phyloP scores from a whole-genome alignment of 2,888 invertebrate genomes.

The Antheraea assamensis region DNA sequence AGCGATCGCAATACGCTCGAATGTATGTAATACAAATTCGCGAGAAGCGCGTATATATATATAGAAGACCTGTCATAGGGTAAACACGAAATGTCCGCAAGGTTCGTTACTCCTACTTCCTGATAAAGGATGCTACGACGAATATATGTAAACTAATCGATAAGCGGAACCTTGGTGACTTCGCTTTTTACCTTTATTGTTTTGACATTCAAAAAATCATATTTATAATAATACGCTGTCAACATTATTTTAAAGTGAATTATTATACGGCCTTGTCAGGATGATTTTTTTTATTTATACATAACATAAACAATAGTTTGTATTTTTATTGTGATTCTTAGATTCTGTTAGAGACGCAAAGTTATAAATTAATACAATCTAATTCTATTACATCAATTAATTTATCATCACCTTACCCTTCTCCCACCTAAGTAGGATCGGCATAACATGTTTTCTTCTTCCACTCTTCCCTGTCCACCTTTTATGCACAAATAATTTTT shows the following conservation, averaged over 20 bases:
- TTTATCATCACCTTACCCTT: too few relatives aligned
- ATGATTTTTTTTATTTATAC: slow-evolving; percentile 10
- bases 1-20: slow-evolving; percentile 51
- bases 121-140: slow-evolving; percentile 65
- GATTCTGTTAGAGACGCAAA: neutral
- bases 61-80: slow-evolving; percentile 57
- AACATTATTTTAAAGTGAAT: slow-evolving; percentile 16
- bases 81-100: slow-evolving; percentile 58
- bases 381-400: too few relatives aligned
- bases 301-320: slow-evolving; percentile 2
- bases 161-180: slow-evolving; percentile 60
- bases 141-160: slow-evolving; percentile 66
- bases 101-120: slow-evolving; percentile 70
- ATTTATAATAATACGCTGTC: slow-evolving; percentile 19
- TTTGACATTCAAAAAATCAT: slow-evolving; percentile 23
- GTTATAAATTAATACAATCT: neutral
- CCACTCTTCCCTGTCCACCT: too few relatives aligned
- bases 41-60: slow-evolving; percentile 61
- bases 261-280: slow-evolving; percentile 7
- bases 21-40: slow-evolving; percentile 48
- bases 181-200: slow-evolving; percentile 43
- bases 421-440: too few relatives aligned
- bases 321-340: neutral
- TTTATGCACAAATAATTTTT: too few relatives aligned
- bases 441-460: too few relatives aligned